These are phyloP conservation scores for Gouania willdenowi DNA, from an alignment of 2,797 vertebrate species.

Conservation along the genomic window DNA sequence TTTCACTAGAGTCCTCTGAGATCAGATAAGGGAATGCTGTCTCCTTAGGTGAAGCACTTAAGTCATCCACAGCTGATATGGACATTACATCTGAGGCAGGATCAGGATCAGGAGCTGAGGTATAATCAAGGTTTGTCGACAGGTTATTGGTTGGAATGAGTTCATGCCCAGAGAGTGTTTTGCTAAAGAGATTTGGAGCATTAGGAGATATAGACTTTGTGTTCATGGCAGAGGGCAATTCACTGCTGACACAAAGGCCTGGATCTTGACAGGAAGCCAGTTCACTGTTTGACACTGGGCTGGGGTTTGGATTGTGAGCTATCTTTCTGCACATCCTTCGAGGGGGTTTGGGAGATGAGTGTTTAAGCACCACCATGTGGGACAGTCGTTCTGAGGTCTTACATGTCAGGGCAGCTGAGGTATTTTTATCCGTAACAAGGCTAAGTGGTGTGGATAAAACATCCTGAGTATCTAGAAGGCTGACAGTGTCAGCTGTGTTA, in stretches of 20 bases:
- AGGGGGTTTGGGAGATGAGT: conserved; percentile 79
- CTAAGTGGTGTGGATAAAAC: conserved; percentile 46
- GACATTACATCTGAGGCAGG: conserved; percentile 16
- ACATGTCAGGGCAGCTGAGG: conserved; percentile 54
- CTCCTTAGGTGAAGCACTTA: conserved; percentile 39
- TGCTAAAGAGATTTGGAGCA: conserved; percentile 7
- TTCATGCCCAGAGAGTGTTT: conserved; percentile 13
- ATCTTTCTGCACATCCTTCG: conserved; percentile 78
- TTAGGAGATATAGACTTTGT: conserved; percentile 21
- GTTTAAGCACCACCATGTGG: conserved; percentile 80
- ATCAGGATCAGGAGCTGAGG: conserved; percentile 22
- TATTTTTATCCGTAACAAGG: conserved; percentile 69
- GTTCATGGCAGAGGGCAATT: conserved; percentile 36
- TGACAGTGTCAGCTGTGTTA: conserved; percentile 24
- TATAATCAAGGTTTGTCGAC: conserved; percentile 22
- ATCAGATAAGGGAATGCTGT: conserved; percentile 14
- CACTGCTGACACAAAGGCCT: conserved; percentile 16
- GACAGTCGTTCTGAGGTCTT: conserved; percentile 73
- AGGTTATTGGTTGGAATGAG: conserved; percentile 8
- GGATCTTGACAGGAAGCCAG: conserved; percentile 24
- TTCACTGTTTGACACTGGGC: conserved; percentile 39
- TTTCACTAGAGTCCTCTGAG: conserved; percentile 20
- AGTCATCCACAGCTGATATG: conserved; percentile 6
- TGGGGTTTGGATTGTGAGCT: conserved; percentile 20
- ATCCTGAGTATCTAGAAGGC: conserved; percentile 63